Evolutionary conservation across 2,113 vertebrate genomes (phyloP).

Genomic region (Ornithorhynchus anatinus): DNA sequence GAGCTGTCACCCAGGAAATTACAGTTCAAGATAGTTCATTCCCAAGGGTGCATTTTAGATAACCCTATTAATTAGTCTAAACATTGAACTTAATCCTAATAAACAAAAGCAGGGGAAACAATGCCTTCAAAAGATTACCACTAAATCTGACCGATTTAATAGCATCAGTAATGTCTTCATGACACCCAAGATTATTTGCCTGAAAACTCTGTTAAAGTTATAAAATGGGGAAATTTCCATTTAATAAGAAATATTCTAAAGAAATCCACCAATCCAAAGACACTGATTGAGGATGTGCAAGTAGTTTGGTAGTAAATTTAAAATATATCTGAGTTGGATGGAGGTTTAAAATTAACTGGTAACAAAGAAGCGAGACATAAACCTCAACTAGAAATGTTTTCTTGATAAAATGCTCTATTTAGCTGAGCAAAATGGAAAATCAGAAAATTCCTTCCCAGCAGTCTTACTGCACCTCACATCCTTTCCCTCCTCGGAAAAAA

Average conservation of each 20-base stretch:
- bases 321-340: conserved; percentile 53
- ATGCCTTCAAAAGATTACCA: conserved; percentile 1
- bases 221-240: conserved; percentile 18
- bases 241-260: not conserved
- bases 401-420: conserved; percentile 69
- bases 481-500: conserved; percentile 74
- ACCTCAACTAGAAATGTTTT: conserved; percentile 59
- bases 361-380: conserved; percentile 52
- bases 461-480: conserved; percentile 64
- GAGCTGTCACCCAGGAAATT: not conserved
- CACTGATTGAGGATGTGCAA: conserved; percentile 39
- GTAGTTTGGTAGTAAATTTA: conserved; percentile 21
- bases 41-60: not conserved
- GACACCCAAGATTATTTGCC: conserved; percentile 20
- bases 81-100: conserved; percentile 10
- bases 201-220: conserved; percentile 23
- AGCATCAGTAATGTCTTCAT: not conserved
- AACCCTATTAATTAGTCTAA: not conserved
- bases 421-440: conserved; percentile 61
- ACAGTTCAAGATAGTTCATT: not conserved
- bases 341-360: conserved; percentile 65
- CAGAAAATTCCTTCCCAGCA: conserved; percentile 72
- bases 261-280: not conserved
- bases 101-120: not conserved
- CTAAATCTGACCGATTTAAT: not conserved